A percentile compares a stretch with the other conserved stretches of the same genome.
Conservation (phyloP, 1,140 invertebrate species). For the Mactra quadrangularis region DNA sequence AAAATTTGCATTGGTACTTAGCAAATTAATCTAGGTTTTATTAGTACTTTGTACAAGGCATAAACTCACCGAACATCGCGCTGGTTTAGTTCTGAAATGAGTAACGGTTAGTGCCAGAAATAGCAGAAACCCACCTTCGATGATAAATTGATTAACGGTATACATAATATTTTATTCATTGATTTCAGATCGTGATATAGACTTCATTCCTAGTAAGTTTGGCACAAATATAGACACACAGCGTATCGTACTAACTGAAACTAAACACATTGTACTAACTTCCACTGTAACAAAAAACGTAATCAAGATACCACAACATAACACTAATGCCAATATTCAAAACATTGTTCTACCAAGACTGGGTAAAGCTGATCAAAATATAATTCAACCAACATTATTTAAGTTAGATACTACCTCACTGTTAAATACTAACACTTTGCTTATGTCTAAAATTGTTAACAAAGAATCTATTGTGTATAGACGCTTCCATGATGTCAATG, state of each 20-base stretch:
- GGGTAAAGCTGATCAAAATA: neutral
- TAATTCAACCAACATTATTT: conserved; percentile 12
- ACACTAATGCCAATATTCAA: neutral
- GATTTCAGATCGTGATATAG: conserved; percentile 33
- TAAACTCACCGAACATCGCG: no score
- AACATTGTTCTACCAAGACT: neutral
- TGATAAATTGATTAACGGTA: no score
- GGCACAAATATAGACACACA: neutral
- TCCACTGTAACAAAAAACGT: neutral
- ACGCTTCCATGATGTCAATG: conserved; percentile 1
- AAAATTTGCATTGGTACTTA: no score
- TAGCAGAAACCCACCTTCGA: no score
- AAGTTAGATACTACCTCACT: neutral
- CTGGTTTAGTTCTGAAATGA: no score
- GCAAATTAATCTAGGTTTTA: no score
- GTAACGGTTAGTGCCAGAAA: no score
- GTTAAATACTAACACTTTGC: conserved; percentile 4
- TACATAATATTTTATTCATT: conserved; percentile 3
- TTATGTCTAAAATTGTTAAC: neutral
- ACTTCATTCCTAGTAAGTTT: conserved; percentile 54
- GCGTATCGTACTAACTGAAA: neutral
- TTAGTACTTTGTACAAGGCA: no score
- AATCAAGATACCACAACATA: no score
- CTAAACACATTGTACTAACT: conserved; percentile 8
- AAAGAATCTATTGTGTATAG: neutral